These are phyloP conservation scores for Chromoteleia sp. DNA, from an alignment of 2,888 invertebrate genomes.

Conservation along the genomic window DNA sequence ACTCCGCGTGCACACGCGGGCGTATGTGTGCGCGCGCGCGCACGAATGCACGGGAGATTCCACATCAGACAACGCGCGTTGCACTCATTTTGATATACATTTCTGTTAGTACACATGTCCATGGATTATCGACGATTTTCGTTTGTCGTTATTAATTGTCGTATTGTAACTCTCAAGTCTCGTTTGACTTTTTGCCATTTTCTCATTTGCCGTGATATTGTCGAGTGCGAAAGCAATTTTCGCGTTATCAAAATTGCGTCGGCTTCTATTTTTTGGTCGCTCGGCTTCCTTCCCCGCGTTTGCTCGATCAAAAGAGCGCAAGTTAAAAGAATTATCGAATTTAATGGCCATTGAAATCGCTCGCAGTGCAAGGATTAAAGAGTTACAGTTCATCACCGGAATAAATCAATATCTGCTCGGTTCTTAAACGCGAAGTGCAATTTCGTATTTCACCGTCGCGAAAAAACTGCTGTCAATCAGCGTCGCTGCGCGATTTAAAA, in stretches of 20 bases:
- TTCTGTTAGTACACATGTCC: constrained; percentile 65
- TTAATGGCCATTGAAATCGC: constrained; percentile 55
- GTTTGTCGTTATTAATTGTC: constrained; percentile 68
- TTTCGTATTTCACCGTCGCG: constrained; percentile 25
- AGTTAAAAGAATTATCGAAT: constrained; percentile 61
- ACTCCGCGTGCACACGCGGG: not conserved
- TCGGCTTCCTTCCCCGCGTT: constrained; percentile 30
- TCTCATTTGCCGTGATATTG: constrained; percentile 65
- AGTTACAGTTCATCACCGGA: constrained; percentile 54
- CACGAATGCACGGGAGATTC: constrained; percentile 51
- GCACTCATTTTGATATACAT: constrained; percentile 66
- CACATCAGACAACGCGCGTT: constrained; percentile 49
- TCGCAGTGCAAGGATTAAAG: constrained; percentile 53
- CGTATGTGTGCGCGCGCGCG: constrained; percentile 24
- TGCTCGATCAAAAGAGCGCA: constrained; percentile 26
- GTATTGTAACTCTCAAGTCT: constrained; percentile 56
- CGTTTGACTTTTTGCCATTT: constrained; percentile 41
- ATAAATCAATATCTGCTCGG: constrained; percentile 59
- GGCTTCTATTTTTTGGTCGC: constrained; percentile 47
- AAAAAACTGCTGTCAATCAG: constrained; percentile 47
- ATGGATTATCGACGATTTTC: constrained; percentile 69
- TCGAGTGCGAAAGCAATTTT: constrained; percentile 67
- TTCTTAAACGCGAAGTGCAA: constrained; percentile 46
- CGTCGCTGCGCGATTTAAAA: constrained; percentile 17
- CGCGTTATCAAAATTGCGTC: constrained; percentile 59